A percentile compares a stretch with the other conserved stretches of the same genome.
Evolutionary conservation across 1,140 invertebrate genomes (phyloP).

Genomic region (Drosophila bipectinata): DNA sequence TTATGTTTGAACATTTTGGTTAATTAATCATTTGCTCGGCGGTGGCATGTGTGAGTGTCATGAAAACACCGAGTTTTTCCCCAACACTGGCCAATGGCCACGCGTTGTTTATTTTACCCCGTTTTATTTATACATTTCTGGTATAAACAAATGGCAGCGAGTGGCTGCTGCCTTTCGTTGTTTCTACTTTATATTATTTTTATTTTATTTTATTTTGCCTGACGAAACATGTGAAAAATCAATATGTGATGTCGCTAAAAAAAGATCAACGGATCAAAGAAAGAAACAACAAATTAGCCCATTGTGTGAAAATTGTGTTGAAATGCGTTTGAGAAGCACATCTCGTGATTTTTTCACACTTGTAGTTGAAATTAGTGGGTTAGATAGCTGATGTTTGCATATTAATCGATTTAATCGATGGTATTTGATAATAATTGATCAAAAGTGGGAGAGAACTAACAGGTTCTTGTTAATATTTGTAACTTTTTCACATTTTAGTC

Average conservation of each 20-base stretch:
- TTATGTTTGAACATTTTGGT: slow-evolving; percentile 29
- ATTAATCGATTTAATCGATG: too few relatives aligned
- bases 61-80: slow-evolving; percentile 38
- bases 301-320: slow-evolving; percentile 26
- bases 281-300: slow-evolving; percentile 5
- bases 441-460: too few relatives aligned
- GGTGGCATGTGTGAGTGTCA: slow-evolving; percentile 19
- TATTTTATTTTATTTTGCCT: slow-evolving; percentile 52
- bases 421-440: too few relatives aligned
- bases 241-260: slow-evolving; percentile 64
- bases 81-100: slow-evolving; percentile 34
- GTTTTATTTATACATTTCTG: slow-evolving; percentile 33
- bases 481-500: too few relatives aligned
- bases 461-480: too few relatives aligned
- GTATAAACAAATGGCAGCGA: slow-evolving; percentile 63
- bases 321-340: slow-evolving; percentile 14
- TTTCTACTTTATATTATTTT: neutral
- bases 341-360: neutral
- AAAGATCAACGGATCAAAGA: slow-evolving; percentile 19
- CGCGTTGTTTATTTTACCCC: slow-evolving; percentile 34
- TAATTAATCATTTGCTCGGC: slow-evolving; percentile 49
- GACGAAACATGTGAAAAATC: slow-evolving; percentile 72
- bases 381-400: too few relatives aligned
- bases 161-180: slow-evolving; percentile 2
- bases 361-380: neutral